Base-by-base conservation (phyloP, 2,888 invertebrate genomes). In the Epicampocera succincta region DNA sequence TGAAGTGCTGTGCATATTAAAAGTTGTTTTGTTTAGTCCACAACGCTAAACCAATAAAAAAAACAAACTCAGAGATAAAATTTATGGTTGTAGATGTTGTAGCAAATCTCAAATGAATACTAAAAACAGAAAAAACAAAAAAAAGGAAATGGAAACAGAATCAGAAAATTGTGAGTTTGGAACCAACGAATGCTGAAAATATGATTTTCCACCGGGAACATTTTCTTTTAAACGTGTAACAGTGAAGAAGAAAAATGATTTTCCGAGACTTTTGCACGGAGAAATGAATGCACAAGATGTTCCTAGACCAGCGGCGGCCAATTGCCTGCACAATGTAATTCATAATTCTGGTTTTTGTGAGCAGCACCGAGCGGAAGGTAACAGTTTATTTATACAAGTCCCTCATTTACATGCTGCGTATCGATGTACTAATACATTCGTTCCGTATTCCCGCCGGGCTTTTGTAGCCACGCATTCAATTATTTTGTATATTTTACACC, bases 21-120 rank as follows among this genome's bases (percentile, higher is more conserved):
- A 82, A 33, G 8, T 33, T 5, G 3, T 75, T 72, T 66, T 66
- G 21, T 63, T 48, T 48, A 42, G 61, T 60, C 46, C 29, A 40
- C 52, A 54, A 46, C 63, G 40, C 19, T 40, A 52, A 77, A 46
- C 73, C 19, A 71, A 78, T 71, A 78, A 82, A 76, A 73, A 76
- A 77, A 73, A 42, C 63, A 73, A 77, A 74, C 61, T 71, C 74
- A 75, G 38, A 82, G 54, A 81, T 77, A 77, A 54, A 66, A 74
- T 78, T 78, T 82, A 82, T 82, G 82, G 74, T 78, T 65, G 9
- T 65, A 74, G 74, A 74, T 48, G 65, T 54, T 74, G 38, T 29
- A 73, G n/a, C 74, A 82, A 78, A 66, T 82, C 82, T 82, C 82
- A 15, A 71, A 78, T 50, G 82, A 71, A 75, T 82, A 60, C 66